Conservation (phyloP, 2,797 vertebrate species). For the Alcedo quadribrachys region DNA sequence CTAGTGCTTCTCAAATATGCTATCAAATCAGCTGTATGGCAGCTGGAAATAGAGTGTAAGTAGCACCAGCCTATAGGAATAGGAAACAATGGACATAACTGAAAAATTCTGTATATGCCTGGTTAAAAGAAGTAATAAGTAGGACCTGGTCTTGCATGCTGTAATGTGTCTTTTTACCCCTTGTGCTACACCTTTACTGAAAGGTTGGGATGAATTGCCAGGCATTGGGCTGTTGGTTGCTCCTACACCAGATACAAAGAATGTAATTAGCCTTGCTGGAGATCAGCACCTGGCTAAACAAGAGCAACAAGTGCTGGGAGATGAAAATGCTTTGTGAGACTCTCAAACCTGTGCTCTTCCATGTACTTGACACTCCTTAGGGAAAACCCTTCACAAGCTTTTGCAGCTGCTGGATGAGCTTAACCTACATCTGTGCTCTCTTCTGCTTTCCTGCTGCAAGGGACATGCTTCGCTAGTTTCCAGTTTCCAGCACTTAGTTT, state of each 20-base stretch:
- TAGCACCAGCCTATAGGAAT: not conserved
- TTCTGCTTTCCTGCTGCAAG: not conserved
- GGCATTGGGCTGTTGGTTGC: fast-evolving
- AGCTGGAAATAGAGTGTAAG: not conserved
- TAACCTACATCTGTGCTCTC: not conserved
- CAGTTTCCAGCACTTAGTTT: not conserved
- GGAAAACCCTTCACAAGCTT: not conserved
- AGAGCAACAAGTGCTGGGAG: not conserved
- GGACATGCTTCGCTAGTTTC: no score
- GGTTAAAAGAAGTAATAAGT: not conserved
- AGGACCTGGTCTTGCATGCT: not conserved
- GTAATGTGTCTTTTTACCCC: not conserved
- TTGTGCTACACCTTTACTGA: fast-evolving
- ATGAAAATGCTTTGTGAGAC: not conserved
- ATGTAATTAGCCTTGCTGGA: not conserved
- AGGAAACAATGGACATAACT: not conserved
- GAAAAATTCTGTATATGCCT: not conserved
- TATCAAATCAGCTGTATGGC: not conserved
- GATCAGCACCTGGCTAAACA: not conserved
- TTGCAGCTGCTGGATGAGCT: not conserved
- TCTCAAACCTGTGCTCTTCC: not conserved
- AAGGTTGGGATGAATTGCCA: not conserved
- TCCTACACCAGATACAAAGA: not conserved
- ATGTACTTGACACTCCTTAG: fast-evolving
- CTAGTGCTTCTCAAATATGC: not conserved